These are phyloP conservation scores for Solea senegalensis DNA, from an alignment of 2,113 vertebrate genomes.

Conservation along the genomic window DNA sequence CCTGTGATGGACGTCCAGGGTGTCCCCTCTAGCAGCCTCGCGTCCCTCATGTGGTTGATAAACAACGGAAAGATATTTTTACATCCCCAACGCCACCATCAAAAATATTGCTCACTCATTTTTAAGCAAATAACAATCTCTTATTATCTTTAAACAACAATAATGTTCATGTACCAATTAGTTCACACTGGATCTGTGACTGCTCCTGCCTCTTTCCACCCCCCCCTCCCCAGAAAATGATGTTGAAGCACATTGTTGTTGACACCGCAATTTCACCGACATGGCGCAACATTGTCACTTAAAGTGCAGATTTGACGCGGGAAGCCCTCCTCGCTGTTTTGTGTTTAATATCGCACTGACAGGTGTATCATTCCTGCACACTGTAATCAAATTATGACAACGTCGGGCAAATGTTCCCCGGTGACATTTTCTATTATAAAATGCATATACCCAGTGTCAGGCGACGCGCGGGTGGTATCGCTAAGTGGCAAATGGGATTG, in stretches of 20 bases:
- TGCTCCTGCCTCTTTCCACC: neutral
- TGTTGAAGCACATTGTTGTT: constrained; percentile 67
- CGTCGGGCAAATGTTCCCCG: constrained; percentile 68
- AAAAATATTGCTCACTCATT: neutral
- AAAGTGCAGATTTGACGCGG: constrained; percentile 72
- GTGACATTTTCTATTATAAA: constrained; percentile 81
- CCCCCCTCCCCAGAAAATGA: constrained; percentile 50
- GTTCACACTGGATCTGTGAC: constrained; percentile 3
- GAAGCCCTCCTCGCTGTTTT: constrained; percentile 53
- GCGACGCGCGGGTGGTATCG: constrained; percentile 65
- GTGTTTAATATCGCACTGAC: constrained; percentile 73
- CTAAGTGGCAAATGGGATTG: constrained; percentile 71
- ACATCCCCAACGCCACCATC: neutral
- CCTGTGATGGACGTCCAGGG: too few relatives aligned
- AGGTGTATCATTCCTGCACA: constrained; percentile 74
- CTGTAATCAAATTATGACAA: constrained; percentile 78
- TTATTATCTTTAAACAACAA: constrained; percentile 34
- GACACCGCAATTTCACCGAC: constrained; percentile 71
- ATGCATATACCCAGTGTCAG: constrained; percentile 69
- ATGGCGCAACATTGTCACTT: constrained; percentile 68
- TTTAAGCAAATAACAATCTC: constrained; percentile 18
- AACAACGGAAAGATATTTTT: neutral
- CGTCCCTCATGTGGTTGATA: too few relatives aligned
- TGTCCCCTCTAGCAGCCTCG: too few relatives aligned
- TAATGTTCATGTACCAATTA: constrained; percentile 37